Conservation (phyloP, 2,797 vertebrate genomes). For the Rhyacichthys aspro region DNA sequence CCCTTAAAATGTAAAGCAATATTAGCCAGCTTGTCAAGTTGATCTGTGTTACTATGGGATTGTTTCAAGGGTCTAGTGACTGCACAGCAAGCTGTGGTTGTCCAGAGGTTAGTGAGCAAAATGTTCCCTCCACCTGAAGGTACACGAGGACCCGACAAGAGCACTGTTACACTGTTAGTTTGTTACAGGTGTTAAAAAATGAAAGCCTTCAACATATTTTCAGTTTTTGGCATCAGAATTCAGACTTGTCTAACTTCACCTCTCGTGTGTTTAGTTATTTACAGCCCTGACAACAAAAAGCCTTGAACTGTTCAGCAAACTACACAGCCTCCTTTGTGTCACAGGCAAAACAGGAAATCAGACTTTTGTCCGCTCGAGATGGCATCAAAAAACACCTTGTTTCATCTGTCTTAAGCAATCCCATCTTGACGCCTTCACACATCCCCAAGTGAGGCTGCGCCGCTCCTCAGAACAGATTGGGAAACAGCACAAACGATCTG, state of each 20-base stretch:
- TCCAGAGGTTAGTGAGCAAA: conserved; percentile 40
- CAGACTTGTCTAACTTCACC: conserved; percentile 62
- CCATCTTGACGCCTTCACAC: conserved; percentile 80
- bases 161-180: conserved; percentile 42
- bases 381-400: conserved; percentile 80
- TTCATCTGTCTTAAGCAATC: conserved; percentile 88
- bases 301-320: conserved; percentile 76
- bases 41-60: conserved; percentile 68
- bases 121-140: conserved; percentile 29
- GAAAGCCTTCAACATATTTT: conserved; percentile 48
- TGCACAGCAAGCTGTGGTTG: conserved; percentile 48
- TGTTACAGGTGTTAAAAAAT: conserved; percentile 58
- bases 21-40: conserved; percentile 72
- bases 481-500: conserved; percentile 83
- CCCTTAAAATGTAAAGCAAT: conserved; percentile 77
- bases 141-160: conserved; percentile 30
- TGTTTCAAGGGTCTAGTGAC: conserved; percentile 71
- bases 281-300: conserved; percentile 74
- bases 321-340: conserved; percentile 78
- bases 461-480: conserved; percentile 83
- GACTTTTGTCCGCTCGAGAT: conserved; percentile 81
- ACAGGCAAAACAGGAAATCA: conserved; percentile 80
- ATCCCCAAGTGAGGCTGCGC: conserved; percentile 77
- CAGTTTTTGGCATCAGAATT: conserved; percentile 53
- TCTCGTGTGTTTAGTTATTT: conserved; percentile 77